phyloP scores from a whole-genome alignment of 2,888 invertebrate species.

The Melieria picta region DNA sequence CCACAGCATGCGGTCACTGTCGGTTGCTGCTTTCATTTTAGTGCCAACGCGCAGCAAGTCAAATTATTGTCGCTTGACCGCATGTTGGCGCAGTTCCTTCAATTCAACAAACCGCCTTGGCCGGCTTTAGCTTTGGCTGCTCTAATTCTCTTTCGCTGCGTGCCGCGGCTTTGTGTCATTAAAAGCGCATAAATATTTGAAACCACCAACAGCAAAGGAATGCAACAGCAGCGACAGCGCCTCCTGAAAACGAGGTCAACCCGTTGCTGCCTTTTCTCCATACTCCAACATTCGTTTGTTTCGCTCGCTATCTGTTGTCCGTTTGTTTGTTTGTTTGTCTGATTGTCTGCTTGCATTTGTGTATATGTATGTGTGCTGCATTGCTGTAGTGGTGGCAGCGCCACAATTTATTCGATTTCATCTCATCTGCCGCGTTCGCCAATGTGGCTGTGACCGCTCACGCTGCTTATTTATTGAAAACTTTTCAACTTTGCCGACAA shows the following conservation, averaged over 20 bases:
- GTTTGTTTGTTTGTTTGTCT: no score
- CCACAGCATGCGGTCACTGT: no score
- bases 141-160: no score
- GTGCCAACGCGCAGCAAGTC: no score
- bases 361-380: no score
- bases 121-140: no score
- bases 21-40: no score
- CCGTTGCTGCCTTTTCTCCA: slow-evolving; percentile 5
- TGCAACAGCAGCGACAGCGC: slow-evolving; percentile 12
- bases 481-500: slow-evolving; percentile 37
- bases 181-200: slow-evolving; percentile 31
- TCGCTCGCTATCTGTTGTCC: neutral
- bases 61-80: no score
- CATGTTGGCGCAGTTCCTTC: no score
- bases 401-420: slow-evolving; percentile 23
- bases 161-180: slow-evolving; percentile 16
- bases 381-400: neutral
- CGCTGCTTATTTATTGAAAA: slow-evolving; percentile 33
- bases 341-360: no score
- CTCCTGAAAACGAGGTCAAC: slow-evolving; percentile 17
- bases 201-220: slow-evolving; percentile 12
- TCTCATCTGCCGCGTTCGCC: neutral
- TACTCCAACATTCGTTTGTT: neutral
- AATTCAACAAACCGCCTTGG: no score
- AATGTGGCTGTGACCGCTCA: neutral